Percentiles rank a stretch among this genome's conserved stretches.
phyloP scores from a whole-genome alignment of 2,888 invertebrate genomes.

The Incurvaria masculella region DNA sequence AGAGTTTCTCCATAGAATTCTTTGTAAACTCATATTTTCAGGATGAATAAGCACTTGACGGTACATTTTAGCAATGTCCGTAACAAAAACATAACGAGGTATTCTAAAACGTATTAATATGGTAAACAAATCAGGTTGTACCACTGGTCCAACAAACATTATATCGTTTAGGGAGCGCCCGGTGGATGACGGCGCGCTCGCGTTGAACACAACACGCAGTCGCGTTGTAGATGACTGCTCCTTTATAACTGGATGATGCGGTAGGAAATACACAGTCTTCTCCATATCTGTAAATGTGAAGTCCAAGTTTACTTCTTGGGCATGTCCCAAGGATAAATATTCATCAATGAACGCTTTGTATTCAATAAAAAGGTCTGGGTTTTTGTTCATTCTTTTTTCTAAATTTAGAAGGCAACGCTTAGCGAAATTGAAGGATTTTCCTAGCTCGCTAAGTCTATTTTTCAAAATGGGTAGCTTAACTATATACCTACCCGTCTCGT shows the following conservation, averaged over 20 bases:
- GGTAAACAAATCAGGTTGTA: conserved; percentile 20
- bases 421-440: neutral
- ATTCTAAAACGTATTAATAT: conserved; percentile 19
- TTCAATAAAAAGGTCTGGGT: neutral
- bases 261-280: conserved; percentile 16
- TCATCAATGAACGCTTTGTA: conserved; percentile 36
- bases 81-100: conserved; percentile 16
- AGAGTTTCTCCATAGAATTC: conserved; percentile 18
- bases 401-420: neutral
- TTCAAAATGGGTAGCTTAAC: no score
- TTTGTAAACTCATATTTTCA: conserved; percentile 17
- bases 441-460: neutral
- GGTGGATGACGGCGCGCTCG: conserved; percentile 14
- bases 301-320: conserved; percentile 6
- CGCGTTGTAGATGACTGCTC: conserved; percentile 19
- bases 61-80: conserved; percentile 24
- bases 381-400: neutral
- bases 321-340: conserved; percentile 51
- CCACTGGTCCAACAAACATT: conserved; percentile 18
- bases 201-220: conserved; percentile 20
- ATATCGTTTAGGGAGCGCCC: conserved; percentile 19
- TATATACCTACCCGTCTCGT: no score
- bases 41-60: conserved; percentile 17
- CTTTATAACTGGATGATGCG: conserved; percentile 21
- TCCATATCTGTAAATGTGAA: conserved; percentile 5